Base-by-base conservation (phyloP, 2,113 vertebrate species). In the Pterocles burchelli region DNA sequence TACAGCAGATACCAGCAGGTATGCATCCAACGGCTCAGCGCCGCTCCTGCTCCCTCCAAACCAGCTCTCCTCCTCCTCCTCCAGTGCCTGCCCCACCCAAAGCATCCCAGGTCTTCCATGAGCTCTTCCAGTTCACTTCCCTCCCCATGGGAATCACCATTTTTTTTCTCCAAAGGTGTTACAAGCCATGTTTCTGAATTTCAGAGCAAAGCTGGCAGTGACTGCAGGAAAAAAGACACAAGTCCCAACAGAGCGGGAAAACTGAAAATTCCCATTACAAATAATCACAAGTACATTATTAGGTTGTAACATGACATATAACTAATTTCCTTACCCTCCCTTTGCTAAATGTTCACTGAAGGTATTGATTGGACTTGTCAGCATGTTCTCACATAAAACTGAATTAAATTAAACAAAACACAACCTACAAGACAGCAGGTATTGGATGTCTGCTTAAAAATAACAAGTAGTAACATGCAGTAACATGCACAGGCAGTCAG, bases 1-100 rank as follows among this genome's bases (percentile, higher is more conserved):
- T 93, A 93, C 96, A 82, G 91, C 21, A 46, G 48, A 80, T 38
- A 89, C 88, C 75, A 85, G 57, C 21, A 74, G 28, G 43, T 55
- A 58, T 34, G 74, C 75, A 77, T 79, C 74, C 36, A 7, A 90
- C 49, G 13, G 62, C 31, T 31, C 85, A 7, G 54, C 55, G 25
- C 88, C 1, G 4, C 58, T 13, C 26, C 45, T 4, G 9, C 74
- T 73, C 72, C 59, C 65, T 55, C 58, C 22, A 67, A 34, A 14
- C 43, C 1, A 13, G 83, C 75, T 84, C 15, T 10, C 13, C 67
- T 79, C 80, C 36, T 89, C 76, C n/a, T 10, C 41, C 94, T 85
- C 90, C 48, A 45, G 85, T 71, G 0, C 6, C 59, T 7, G 93
- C 96, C 95, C 95, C 98, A 96, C 97, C 94, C 96, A 85, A 75